A percentile compares a stretch with the other conserved stretches of the same genome.
Conservation (phyloP, 2,113 vertebrate species). For the Tachysurus fulvidraco region DNA sequence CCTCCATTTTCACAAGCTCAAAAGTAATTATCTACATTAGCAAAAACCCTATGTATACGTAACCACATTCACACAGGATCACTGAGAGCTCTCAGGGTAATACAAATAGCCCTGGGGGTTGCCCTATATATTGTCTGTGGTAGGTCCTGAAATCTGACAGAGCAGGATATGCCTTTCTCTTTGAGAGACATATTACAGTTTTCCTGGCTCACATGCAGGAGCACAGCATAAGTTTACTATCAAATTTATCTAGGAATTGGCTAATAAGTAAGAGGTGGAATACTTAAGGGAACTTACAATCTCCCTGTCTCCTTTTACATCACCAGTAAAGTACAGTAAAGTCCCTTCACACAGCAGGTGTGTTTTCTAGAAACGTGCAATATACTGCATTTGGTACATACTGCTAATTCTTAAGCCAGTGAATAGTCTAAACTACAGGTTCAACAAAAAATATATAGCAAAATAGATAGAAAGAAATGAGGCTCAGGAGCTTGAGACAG, state of each 20-base stretch:
- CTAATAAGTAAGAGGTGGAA: slow-evolving; percentile 18
- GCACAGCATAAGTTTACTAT: slow-evolving; percentile 26
- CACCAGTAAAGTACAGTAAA: background rate
- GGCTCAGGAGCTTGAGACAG: background rate
- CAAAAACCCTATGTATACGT: background rate
- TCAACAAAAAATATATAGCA: background rate
- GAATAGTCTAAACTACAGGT: background rate
- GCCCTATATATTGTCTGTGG: background rate
- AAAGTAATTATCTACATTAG: background rate
- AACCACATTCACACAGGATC: background rate
- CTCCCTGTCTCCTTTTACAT: background rate
- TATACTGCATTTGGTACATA: background rate
- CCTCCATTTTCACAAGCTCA: background rate
- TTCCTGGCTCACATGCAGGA: background rate
- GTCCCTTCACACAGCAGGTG: background rate
- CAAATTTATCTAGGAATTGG: background rate
- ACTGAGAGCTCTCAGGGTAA: background rate
- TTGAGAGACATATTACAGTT: slow-evolving; percentile 17
- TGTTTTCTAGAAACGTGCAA: background rate
- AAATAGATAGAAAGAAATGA: background rate
- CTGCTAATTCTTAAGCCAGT: background rate
- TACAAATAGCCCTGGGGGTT: background rate
- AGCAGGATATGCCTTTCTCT: background rate
- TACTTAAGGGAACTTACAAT: background rate
- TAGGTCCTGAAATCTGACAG: background rate